Evolutionary conservation across 2,797 vertebrate species (phyloP), one percentile per base, ranked within the genome.

Genomic region (Gambelia wislizenii): DNA sequence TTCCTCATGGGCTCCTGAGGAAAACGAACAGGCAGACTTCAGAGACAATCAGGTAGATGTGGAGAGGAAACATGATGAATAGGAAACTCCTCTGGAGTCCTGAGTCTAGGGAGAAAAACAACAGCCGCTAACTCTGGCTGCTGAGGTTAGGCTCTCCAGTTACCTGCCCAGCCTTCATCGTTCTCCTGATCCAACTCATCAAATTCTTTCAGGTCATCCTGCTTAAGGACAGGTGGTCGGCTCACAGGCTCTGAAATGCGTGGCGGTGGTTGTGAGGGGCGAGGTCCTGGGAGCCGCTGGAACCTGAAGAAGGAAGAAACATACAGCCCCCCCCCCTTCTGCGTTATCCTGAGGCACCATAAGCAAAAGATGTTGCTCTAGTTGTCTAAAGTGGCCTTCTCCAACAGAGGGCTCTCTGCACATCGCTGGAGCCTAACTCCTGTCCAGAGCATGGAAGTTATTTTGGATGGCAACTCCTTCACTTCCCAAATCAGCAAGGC

Each of bases 101-200:
- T 2, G 52, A 36, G 5, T 22, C 59, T 10, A 10, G 30, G 64
- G 30, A 76, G 7, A 64, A n/a, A 20, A 27, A 56, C 14, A 59
- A 14, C 64, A 79, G 64, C 10, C 8, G 44, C 4, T n/a, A 84
- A 39, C 13, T 13, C 14, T 54, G 39, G 33, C 5, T 25, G 33
- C 47, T 0, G 27, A 33, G 67, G 9, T 3, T 33, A 12, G 10
- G 10, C n/a, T 16, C 3, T 3, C 44, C n/a, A 25, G 9, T 92
- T 91, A 99, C 98, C 98, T 96, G 98, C 98, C 98, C 98, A 99
- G 91, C 98, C 98, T 81, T 99, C 98, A 36, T 99, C 98, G 87
- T 98, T 98, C 84, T 98, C 98, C 33, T 98, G 98, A 85, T 99
- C 98, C 39, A 99, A 96, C 94, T 99, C 97, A 87, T 98, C 98